Conservation (phyloP, 2,888 invertebrate genomes). For the Rhaphigaster nebulosa region DNA sequence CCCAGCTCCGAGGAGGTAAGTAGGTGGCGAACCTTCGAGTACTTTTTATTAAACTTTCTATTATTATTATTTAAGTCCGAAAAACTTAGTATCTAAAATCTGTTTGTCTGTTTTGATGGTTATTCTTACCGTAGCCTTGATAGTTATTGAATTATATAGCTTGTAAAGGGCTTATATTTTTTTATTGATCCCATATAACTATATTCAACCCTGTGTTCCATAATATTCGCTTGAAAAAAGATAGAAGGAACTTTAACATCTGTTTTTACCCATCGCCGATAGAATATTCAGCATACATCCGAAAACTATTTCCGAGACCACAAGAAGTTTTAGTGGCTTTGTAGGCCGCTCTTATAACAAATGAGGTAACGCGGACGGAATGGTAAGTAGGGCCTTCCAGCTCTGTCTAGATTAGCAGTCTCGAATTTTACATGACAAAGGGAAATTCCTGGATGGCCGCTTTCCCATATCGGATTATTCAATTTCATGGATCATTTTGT, state of each 20-base stretch:
- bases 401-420: not conserved
- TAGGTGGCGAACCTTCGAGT: no score
- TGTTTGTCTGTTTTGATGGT: no score
- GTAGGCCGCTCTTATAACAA: not conserved
- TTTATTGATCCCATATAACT: not conserved
- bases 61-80: no score
- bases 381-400: not conserved
- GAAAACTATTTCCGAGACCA: slow-evolving; percentile 21
- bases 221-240: not conserved
- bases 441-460: not conserved
- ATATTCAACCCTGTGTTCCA: not conserved
- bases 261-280: not conserved
- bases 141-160: not conserved
- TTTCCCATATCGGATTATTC: not conserved
- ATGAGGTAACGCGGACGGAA: not conserved
- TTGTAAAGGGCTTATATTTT: not conserved
- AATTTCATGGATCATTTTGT: slow-evolving; percentile 41
- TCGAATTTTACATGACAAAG: slow-evolving; percentile 28
- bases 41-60: no score
- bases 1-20: no score
- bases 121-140: not conserved
- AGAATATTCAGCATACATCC: slow-evolving; percentile 30
- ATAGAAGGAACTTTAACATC: not conserved
- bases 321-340: slow-evolving; percentile 27
- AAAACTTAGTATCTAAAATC: no score